These are phyloP conservation scores for Paralvinella palmiformis DNA, from an alignment of 1,140 invertebrate genomes.

Conservation along the genomic window DNA sequence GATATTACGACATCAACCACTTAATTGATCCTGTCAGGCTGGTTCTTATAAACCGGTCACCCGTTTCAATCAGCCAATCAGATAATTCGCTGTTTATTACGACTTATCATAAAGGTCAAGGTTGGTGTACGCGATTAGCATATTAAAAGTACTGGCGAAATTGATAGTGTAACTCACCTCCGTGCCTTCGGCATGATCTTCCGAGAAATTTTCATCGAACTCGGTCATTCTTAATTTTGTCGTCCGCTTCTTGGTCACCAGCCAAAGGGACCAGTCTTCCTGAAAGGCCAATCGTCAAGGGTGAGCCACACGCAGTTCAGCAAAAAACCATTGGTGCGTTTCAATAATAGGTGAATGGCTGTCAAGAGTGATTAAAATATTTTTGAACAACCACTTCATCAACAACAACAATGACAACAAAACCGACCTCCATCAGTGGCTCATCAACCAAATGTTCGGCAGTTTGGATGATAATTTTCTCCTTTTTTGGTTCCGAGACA, in stretches of 20 bases:
- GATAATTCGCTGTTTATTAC: neutral
- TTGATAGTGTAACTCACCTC: slow-evolving; percentile 12
- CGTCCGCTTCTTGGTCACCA: slow-evolving; percentile 35
- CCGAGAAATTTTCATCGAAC: slow-evolving; percentile 38
- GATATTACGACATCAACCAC: too few species aligned
- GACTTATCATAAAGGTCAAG: neutral
- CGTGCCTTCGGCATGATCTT: slow-evolving; percentile 34
- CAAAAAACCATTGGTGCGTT: neutral
- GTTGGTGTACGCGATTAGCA: neutral
- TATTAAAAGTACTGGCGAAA: neutral
- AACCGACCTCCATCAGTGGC: slow-evolving; percentile 42
- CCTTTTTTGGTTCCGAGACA: slow-evolving; percentile 28
- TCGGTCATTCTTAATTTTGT: slow-evolving; percentile 42
- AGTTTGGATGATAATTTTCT: slow-evolving; percentile 38
- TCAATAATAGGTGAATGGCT: too few species aligned
- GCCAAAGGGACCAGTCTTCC: slow-evolving; percentile 45
- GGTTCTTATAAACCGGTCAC: too few species aligned
- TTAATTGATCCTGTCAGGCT: too few species aligned
- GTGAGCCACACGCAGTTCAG: neutral
- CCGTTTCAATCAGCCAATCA: too few species aligned
- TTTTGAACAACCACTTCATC: too few species aligned
- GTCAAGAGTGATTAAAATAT: too few species aligned
- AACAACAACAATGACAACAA: slow-evolving; percentile 4
- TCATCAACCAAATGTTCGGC: slow-evolving; percentile 39
- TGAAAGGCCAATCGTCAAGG: slow-evolving; percentile 21